phyloP scores from a whole-genome alignment of 2,888 invertebrate species.

The Plutella xylostella region DNA sequence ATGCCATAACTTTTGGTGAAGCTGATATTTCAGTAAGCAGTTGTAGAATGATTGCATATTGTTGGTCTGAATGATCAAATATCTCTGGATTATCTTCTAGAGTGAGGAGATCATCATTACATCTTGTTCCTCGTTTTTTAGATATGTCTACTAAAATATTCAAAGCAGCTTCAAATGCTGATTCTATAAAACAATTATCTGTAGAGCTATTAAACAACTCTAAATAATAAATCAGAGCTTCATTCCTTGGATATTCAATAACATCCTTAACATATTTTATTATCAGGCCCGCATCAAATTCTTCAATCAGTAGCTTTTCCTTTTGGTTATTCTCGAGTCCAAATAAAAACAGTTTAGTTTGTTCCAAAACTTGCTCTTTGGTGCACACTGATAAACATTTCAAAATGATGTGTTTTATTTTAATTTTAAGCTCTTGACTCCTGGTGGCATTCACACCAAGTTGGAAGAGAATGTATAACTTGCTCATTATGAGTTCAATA shows the following conservation, averaged over 20 bases:
- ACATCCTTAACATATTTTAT: slow-evolving; percentile 32
- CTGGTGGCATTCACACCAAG: slow-evolving; percentile 44
- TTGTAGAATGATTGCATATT: slow-evolving; percentile 57
- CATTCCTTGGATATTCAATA: slow-evolving; percentile 26
- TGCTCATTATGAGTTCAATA: slow-evolving; percentile 36
- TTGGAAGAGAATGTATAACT: slow-evolving; percentile 50
- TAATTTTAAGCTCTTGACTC: slow-evolving; percentile 33
- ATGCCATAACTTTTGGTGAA: slow-evolving; percentile 44
- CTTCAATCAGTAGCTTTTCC: slow-evolving; percentile 30
- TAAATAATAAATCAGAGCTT: slow-evolving; percentile 37
- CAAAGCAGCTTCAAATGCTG: slow-evolving; percentile 39
- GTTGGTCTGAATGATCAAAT: slow-evolving; percentile 35
- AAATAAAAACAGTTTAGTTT: slow-evolving; percentile 35
- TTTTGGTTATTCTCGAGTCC: slow-evolving; percentile 21
- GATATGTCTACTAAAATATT: slow-evolving; percentile 35
- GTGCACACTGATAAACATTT: slow-evolving; percentile 37
- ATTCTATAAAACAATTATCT: slow-evolving; percentile 27
- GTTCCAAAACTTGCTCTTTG: slow-evolving; percentile 24
- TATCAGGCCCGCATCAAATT: slow-evolving; percentile 46
- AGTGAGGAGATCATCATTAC: slow-evolving; percentile 35
- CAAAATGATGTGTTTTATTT: slow-evolving; percentile 41
- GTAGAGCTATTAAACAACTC: slow-evolving; percentile 32
- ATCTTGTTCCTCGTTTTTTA: slow-evolving; percentile 25
- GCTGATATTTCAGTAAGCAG: slow-evolving; percentile 62
- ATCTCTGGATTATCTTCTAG: slow-evolving; percentile 42